Evolutionary conservation across 2,797 vertebrate species (phyloP).

Genomic region (Gorsachius magnificus): DNA sequence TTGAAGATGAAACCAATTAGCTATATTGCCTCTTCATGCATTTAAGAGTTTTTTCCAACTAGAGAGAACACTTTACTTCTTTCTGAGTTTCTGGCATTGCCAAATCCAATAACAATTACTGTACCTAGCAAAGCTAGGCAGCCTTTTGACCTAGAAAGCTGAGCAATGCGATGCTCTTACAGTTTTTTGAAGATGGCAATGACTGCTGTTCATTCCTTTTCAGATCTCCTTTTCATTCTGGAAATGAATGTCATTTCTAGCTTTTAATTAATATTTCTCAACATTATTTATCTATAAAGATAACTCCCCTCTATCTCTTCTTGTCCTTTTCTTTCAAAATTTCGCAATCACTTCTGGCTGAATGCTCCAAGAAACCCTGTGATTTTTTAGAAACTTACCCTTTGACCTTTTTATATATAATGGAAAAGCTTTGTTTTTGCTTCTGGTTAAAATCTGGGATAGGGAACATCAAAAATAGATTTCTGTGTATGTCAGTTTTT

Average conservation of each 20-base stretch:
- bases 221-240: not conserved
- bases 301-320: not conserved
- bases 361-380: not conserved
- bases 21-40: not conserved
- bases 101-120: not conserved
- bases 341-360: not conserved
- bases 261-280: not conserved
- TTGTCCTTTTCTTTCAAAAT: not conserved
- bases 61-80: not conserved
- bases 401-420: conserved; percentile 27
- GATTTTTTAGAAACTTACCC: not conserved
- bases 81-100: not conserved
- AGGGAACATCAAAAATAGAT: conserved; percentile 25
- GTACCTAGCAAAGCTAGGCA: not conserved
- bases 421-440: conserved; percentile 21
- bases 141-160: not conserved
- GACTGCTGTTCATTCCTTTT: not conserved
- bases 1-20: not conserved
- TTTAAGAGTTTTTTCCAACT: not conserved
- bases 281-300: not conserved
- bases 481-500: conserved; percentile 16
- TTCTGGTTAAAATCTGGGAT: conserved; percentile 26
- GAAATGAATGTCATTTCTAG: not conserved
- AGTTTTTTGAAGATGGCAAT: not conserved
- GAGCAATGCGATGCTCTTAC: not conserved